Percentiles rank a stretch among this genome's conserved stretches.
These are phyloP conservation scores for Psix sp. DNA, from an alignment of 1,140 invertebrate species.

Conservation along the genomic window DNA sequence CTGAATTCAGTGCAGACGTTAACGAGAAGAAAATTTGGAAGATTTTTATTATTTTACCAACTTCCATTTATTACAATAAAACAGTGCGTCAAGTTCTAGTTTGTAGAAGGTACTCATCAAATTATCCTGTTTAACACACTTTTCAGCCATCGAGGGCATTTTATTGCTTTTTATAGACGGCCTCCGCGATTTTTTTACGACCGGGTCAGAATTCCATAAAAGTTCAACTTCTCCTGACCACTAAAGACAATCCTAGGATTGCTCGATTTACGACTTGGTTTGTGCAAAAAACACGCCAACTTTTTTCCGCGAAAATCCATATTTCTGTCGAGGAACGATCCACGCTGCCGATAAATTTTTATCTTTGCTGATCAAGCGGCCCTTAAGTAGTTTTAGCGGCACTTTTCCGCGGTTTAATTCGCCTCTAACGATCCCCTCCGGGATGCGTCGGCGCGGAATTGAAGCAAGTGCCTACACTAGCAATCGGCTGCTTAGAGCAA, in stretches of 20 bases:
- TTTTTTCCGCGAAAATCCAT: constrained; percentile 15
- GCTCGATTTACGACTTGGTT: constrained; percentile 19
- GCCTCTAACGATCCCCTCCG: constrained; percentile 50
- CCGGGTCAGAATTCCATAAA: constrained; percentile 45
- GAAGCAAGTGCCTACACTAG: too few relatives aligned
- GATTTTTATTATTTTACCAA: too few relatives aligned
- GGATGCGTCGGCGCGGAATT: constrained; percentile 38
- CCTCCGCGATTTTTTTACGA: constrained; percentile 31
- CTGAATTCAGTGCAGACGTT: too few relatives aligned
- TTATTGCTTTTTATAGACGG: constrained; percentile 34
- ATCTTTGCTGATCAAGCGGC: constrained; percentile 33
- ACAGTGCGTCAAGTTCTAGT: too few relatives aligned
- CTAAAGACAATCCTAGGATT: not conserved
- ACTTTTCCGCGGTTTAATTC: constrained; percentile 52
- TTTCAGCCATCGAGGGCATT: too few relatives aligned
- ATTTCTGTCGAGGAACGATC: constrained; percentile 4
- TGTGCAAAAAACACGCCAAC: not conserved
- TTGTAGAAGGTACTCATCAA: too few relatives aligned
- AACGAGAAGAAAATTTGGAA: too few relatives aligned
- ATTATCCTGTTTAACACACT: too few relatives aligned
- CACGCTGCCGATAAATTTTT: constrained; percentile 39
- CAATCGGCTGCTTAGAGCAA: constrained; percentile 65
- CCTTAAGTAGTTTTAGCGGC: constrained; percentile 53
- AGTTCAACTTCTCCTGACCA: constrained; percentile 12
- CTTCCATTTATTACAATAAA: too few relatives aligned